phyloP scores from a whole-genome alignment of 2,888 invertebrate species.

The Globia sparganii region DNA sequence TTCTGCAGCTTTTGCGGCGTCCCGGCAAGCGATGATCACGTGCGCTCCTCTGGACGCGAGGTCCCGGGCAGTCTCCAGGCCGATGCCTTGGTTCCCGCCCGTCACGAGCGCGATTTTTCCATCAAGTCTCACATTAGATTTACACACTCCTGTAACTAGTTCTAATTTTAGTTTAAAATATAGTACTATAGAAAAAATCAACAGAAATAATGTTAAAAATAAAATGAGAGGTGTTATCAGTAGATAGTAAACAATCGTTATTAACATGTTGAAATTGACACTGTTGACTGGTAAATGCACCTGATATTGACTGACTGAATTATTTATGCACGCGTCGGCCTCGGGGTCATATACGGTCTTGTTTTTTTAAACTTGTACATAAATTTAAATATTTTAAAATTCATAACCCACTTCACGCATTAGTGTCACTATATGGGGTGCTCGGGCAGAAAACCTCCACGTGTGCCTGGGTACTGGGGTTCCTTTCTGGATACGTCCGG shows the following conservation, averaged over 20 bases:
- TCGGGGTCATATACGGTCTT: neutral
- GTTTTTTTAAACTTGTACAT: neutral
- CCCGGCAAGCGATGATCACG: constrained; percentile 93
- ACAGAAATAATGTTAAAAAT: neutral
- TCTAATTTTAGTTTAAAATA: constrained; percentile 52
- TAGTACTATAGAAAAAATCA: neutral
- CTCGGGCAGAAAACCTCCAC: too few relatives aligned
- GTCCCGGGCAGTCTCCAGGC: constrained; percentile 93
- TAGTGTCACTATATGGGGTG: too few relatives aligned
- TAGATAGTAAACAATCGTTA: constrained; percentile 22
- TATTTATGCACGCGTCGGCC: neutral
- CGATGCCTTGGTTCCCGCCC: constrained; percentile 96
- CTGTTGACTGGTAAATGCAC: neutral
- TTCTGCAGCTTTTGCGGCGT: constrained; percentile 92
- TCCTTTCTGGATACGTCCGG: too few relatives aligned
- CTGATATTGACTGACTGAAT: neutral
- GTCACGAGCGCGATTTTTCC: constrained; percentile 93
- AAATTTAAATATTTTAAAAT: neutral
- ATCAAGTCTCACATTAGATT: constrained; percentile 74
- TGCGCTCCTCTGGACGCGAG: constrained; percentile 93
- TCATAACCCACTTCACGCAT: neutral
- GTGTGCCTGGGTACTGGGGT: too few relatives aligned
- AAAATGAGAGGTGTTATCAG: constrained; percentile 18
- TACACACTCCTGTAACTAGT: constrained; percentile 72
- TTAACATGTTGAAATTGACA: constrained; percentile 50